phyloP scores from a whole-genome alignment of 2,797 vertebrate species.

The Helicolenus hilgendorfi region DNA sequence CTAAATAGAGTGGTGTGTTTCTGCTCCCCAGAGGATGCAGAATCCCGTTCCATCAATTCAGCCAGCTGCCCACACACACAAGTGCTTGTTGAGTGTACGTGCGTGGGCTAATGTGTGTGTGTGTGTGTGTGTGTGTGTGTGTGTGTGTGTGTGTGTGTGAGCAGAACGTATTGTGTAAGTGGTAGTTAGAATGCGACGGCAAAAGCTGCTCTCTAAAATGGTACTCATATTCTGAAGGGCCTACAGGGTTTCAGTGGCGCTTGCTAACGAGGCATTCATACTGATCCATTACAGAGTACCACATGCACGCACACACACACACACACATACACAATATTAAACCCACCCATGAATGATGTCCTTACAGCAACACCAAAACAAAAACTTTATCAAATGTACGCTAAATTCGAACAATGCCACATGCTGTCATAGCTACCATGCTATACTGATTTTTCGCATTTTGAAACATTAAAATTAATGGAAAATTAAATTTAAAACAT shows the following conservation, averaged over 20 bases:
- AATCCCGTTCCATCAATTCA: conserved; percentile 84
- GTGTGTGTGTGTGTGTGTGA: conserved; percentile 25
- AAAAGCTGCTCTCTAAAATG: conserved; percentile 84
- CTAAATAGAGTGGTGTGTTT: conserved; percentile 81
- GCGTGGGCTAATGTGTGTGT: conserved; percentile 69
- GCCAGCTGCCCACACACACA: conserved; percentile 85
- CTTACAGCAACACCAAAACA: conserved; percentile 21
- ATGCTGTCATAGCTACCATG: background rate
- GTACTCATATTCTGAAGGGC: conserved; percentile 84
- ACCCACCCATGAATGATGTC: conserved; percentile 55
- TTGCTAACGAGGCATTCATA: conserved; percentile 87
- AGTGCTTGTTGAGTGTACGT: conserved; percentile 82
- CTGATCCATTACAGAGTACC: conserved; percentile 83
- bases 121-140: conserved; percentile 27
- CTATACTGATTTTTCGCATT: background rate
- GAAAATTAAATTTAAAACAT: background rate
- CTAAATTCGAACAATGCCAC: background rate
- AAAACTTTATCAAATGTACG: background rate
- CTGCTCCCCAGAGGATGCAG: conserved; percentile 79
- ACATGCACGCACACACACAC: conserved; percentile 23
- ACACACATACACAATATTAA: conserved; percentile 11
- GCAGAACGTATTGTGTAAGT: conserved; percentile 75
- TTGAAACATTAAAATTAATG: background rate
- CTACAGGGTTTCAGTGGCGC: conserved; percentile 82
- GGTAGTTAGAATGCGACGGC: conserved; percentile 81